Base-by-base conservation (phyloP, 2,888 invertebrate species). In the Myopa testacea region DNA sequence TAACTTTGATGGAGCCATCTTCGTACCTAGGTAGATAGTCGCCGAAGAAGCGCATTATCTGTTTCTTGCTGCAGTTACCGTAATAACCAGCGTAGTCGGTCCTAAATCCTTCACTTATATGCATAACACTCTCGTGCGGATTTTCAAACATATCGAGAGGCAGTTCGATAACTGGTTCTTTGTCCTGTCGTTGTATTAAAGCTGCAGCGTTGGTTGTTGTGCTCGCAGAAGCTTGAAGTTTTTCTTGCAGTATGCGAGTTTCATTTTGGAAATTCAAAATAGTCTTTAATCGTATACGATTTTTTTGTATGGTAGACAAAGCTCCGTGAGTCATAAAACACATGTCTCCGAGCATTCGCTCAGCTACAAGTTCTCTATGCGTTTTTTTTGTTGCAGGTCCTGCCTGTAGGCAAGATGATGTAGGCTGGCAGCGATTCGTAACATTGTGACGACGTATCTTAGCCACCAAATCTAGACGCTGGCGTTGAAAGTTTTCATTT, bases 11-110 rank as follows among this genome's bases (percentile, higher is more conserved):
- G 4, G 82, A 79, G 1, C 78, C 81, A 73, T 82, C 81, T 72
- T 84, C 83, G 76, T 84, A 85, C 81, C 82, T 84, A 3, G 85
- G 85, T 50, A 85, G 79, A 72, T 83, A 85, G 65, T 83, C 83
- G 0, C 83, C 85, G 40, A 85, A 85, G 73, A 85, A 85, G 52
- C 81, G 77, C 0, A 78, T 7, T 52, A 85, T 81, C 52, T 82
- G 82, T 10, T 84, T 80, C 26, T 82, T 81, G 26, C 80, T 81
- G 62, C 83, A 84, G 63, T 82, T 84, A 0, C 85, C 85, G 80
- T 84, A 85, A 68, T 83, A 85, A 3, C 85, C 85, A 4, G 84
- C 85, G 65, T 85, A 85, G 62, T 81, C 81, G 1, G 80, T 81
- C 16, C 82, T 82, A 79, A 82, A 82, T 7, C 84, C 84, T 3